Evolutionary conservation across 2,113 vertebrate genomes (phyloP), one percentile per base, ranked within the genome.

Genomic region (Cairina moschata): DNA sequence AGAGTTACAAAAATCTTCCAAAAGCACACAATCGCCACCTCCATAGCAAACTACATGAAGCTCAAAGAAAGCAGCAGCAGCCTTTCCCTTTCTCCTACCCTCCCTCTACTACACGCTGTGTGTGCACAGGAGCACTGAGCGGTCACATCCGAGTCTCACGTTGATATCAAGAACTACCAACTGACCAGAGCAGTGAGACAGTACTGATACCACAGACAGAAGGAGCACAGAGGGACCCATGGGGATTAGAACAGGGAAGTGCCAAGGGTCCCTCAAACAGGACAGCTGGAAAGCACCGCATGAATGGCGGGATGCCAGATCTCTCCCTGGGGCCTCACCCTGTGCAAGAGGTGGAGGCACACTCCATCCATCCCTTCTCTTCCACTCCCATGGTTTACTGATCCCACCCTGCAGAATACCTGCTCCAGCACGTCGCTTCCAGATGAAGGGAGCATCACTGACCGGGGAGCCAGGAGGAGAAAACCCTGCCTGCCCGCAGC

Each of bases 311-410:
- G 36, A 88, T 83, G 36, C 1, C 9, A 58, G 31, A 74, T 6
- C 9, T 58, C 8, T 52, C 46, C 86, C 34, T 21, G 5, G 20
- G 58, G 34, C 44, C 48, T 73, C 54, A 83, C 28, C 9, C 11
- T 0, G 0, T 7, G 22, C 44, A 46, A 54, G 21, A 38, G 17
- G 6, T 17, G 7, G 34, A 6, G 2, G 8, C 13, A 21, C 1
- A 0, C 18, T 79, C 80, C 44, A 72, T 29, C 48, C 62, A 46
- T 14, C 23, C 21, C 9, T 17, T 46, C 29, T 26, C 29, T 26
- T 83, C 50, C 29, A 44, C n/a, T 81, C 56, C 75, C 20, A 3
- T 7, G 5, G 73, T 15, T 25, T 38, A 23, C 13, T 3, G 6
- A 11, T 1, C 42, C 74, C 54, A 50, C 5, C 5, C 54, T 56